Conservation (phyloP, 1,140 invertebrate species). For the Gerris buenoi region DNA sequence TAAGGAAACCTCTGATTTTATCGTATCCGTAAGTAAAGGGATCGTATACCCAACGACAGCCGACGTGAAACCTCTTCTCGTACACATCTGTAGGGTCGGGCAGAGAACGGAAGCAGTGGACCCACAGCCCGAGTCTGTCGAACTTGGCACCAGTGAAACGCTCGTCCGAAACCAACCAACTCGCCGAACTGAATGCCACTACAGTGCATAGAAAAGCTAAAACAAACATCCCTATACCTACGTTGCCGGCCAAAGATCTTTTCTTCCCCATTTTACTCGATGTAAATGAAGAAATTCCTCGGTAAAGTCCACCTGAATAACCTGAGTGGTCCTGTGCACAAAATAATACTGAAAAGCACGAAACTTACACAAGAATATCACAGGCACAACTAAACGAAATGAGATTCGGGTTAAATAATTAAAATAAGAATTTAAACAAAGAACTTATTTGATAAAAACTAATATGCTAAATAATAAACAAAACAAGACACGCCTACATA, state of each 20-base stretch:
- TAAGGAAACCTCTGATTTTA: slow-evolving; percentile 59
- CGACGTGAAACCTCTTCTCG: slow-evolving; percentile 59
- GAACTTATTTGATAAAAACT: too few relatives aligned
- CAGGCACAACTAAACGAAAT: too few relatives aligned
- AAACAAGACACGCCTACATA: not conserved
- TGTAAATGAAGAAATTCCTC: too few relatives aligned
- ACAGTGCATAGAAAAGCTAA: slow-evolving; percentile 57
- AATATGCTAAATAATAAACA: not conserved
- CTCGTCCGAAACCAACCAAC: slow-evolving; percentile 71
- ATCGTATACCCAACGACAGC: slow-evolving; percentile 80
- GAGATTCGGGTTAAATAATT: too few relatives aligned
- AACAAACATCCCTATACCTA: slow-evolving; percentile 61
- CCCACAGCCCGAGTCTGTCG: slow-evolving; percentile 27
- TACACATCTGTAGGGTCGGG: slow-evolving; percentile 56
- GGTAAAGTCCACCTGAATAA: too few relatives aligned
- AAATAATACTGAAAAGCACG: too few relatives aligned
- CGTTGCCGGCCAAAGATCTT: slow-evolving; percentile 56
- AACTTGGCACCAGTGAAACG: slow-evolving; percentile 59
- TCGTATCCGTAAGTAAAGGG: slow-evolving; percentile 77
- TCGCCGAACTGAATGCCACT: slow-evolving; percentile 67
- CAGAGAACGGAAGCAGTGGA: slow-evolving; percentile 47
- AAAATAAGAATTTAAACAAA: too few relatives aligned
- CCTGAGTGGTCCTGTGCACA: too few relatives aligned
- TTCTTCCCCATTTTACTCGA: slow-evolving; percentile 35
- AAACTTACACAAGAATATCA: too few relatives aligned